phyloP scores from a whole-genome alignment of 1,140 invertebrate species.

The Zaprionus kolodkinae region DNA sequence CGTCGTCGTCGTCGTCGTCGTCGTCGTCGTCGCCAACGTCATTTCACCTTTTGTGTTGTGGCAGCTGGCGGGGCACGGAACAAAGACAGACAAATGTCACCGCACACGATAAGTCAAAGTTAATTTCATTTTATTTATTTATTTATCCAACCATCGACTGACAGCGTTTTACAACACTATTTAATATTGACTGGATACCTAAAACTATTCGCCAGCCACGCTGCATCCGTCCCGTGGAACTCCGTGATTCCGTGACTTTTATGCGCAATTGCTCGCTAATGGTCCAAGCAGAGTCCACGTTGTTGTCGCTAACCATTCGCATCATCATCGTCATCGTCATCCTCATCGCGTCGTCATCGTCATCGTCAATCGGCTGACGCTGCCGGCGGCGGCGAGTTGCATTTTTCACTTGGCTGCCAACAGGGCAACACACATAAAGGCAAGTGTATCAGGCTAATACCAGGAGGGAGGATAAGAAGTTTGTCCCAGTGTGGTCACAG shows the following conservation, averaged over 20 bases:
- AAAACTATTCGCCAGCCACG: constrained; percentile 31
- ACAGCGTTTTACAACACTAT: constrained; percentile 77
- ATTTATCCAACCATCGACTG: constrained; percentile 61
- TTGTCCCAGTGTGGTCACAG: background rate
- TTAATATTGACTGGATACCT: constrained; percentile 67
- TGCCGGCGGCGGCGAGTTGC: constrained; percentile 69
- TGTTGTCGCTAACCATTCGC: constrained; percentile 54
- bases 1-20: constrained; percentile 46
- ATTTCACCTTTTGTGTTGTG: constrained; percentile 78
- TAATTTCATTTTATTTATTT: constrained; percentile 78
- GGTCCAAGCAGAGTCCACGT: constrained; percentile 44
- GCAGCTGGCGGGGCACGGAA: constrained; percentile 16
- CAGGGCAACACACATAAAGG: constrained; percentile 9
- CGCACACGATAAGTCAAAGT: constrained; percentile 59
- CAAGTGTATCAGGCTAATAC: constrained; percentile 45
- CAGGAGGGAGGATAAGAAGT: constrained; percentile 12
- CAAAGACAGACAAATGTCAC: constrained; percentile 57
- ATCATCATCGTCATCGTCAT: constrained; percentile 57
- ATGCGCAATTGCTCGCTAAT: constrained; percentile 79
- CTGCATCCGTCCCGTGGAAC: constrained; percentile 34
- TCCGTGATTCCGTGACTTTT: constrained; percentile 64
- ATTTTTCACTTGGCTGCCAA: constrained; percentile 78
- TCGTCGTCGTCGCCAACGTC: constrained; percentile 45
- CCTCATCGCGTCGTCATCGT: constrained; percentile 40
- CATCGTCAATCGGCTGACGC: constrained; percentile 61